Evolutionary conservation across 2,888 invertebrate genomes (phyloP).

Genomic region (Ischnura elegans): DNA sequence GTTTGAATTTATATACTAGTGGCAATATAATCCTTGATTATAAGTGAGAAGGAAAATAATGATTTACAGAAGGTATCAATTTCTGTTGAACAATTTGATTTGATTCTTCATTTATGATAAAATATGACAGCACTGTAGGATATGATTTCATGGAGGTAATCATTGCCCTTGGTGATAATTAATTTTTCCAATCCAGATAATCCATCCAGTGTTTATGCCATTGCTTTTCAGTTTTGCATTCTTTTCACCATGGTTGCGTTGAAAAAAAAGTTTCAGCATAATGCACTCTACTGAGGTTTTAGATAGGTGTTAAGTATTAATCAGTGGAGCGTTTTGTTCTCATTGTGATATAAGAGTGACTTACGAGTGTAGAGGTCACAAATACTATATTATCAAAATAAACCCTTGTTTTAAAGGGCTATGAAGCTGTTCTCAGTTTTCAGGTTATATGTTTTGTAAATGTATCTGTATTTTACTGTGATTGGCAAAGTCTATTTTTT

Average conservation of each 20-base stretch:
- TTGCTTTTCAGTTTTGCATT: background rate
- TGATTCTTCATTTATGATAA: too few relatives aligned
- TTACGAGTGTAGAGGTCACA: background rate
- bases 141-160: too few relatives aligned
- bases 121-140: too few relatives aligned
- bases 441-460: background rate
- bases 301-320: background rate
- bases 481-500: background rate
- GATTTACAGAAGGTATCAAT: too few relatives aligned
- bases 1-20: too few relatives aligned
- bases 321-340: background rate
- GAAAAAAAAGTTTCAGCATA: background rate
- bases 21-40: too few relatives aligned
- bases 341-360: background rate
- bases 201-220: background rate
- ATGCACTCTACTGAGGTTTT: background rate
- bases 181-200: background rate
- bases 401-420: background rate
- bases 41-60: too few relatives aligned
- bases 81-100: too few relatives aligned
- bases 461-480: background rate
- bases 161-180: background rate
- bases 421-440: background rate
- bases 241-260: background rate
- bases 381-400: background rate